phyloP scores from a whole-genome alignment of 2,888 invertebrate species.

The Nycteola revayana region DNA sequence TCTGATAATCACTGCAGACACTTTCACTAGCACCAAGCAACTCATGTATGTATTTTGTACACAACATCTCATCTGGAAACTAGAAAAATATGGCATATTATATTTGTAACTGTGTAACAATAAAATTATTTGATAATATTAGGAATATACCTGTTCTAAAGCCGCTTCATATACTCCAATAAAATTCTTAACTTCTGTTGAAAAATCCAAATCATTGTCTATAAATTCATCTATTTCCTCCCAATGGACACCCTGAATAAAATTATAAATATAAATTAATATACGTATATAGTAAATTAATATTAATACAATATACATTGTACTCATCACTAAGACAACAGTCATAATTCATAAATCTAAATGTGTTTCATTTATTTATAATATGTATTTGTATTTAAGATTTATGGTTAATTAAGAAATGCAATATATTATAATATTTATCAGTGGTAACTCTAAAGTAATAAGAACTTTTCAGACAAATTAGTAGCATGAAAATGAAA shows the following conservation, averaged over 20 bases:
- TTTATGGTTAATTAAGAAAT: no score
- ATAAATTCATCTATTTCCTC: conserved; percentile 60
- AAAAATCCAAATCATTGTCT: conserved; percentile 44
- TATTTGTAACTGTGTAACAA: no score
- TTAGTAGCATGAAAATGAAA: no score
- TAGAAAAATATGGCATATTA: conserved; percentile 28
- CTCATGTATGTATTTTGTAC: conserved; percentile 65
- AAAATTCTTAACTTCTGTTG: conserved; percentile 54
- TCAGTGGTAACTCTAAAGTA: no score
- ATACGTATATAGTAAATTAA: no score
- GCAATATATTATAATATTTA: no score
- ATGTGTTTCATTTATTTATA: not conserved
- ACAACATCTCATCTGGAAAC: conserved; percentile 67
- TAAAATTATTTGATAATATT: no score
- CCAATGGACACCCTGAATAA: conserved; percentile 63
- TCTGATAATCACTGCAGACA: conserved; percentile 53
- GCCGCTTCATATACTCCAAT: conserved; percentile 68
- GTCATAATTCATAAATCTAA: no score
- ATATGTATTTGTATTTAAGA: no score
- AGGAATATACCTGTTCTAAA: conserved; percentile 49
- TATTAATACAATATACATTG: not conserved
- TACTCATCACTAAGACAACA: not conserved
- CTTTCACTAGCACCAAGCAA: conserved; percentile 50
- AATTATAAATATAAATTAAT: conserved; percentile 4
- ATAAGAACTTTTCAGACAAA: no score